Evolutionary conservation across 2,888 invertebrate genomes (phyloP), one percentile per base, ranked within the genome.

Genomic region (Pandemis corylana): DNA sequence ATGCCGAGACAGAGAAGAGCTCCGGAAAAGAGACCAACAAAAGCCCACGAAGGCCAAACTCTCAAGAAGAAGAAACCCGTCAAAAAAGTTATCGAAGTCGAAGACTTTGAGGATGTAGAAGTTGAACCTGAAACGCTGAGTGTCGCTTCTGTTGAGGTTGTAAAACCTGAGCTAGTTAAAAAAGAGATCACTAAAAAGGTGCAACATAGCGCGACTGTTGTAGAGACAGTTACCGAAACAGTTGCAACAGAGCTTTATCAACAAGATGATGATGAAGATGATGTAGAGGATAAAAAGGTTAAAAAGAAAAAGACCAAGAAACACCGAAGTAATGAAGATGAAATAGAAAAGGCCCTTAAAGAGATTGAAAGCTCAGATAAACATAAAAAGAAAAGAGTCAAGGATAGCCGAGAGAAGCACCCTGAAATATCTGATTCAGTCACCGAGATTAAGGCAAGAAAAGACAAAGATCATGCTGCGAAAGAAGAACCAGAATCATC

Each of bases 231-330:
- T 13, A 85, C 83, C 49, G 87, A 90, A 77, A 77, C 77, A 13
- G 59, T 83, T 20, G 13, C 77, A 46, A 76, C 76, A 28, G 82
- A 87, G 41, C 81, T 82, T 13, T 78, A 78, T 0, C 78, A 78
- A 41, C 84, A 86, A 64, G 75, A 77, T 46, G 69, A 71, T 28
- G 75, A 77, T 7, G 82, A 83, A 49, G 86, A 87, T 62, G 62
- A 76, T 28, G 28, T 36, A 36, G 88, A 88, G 49, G 82, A 78
- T 53, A 93, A 90, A 76, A 92, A 89, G 81, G 70, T 82, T 5
- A 93, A 92, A 82, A 93, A 91, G 86, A 93, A 93, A 80, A 94
- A 92, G 78, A 49, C 83, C n/a, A 93, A 91, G 78, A 93, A 90
- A 79, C 72, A 77, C n/a, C 92, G 89, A 80, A 78, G 82, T 2